Conservation (phyloP, 2,113 vertebrate genomes). For the human region DNA sequence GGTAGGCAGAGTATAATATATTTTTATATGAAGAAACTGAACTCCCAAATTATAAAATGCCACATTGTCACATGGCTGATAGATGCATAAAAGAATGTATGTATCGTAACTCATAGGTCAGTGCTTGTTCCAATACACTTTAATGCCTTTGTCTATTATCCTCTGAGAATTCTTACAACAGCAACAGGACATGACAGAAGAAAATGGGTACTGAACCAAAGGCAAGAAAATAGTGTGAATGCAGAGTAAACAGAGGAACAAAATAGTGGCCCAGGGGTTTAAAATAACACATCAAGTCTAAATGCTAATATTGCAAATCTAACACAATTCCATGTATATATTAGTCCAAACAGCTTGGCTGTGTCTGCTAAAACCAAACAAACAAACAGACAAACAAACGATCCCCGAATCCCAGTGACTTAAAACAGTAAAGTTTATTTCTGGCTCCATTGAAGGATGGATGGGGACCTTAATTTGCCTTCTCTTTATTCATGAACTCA, state of each 20-base stretch:
- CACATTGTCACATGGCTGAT: not conserved
- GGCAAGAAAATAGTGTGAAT: not conserved
- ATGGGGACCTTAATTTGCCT: not conserved
- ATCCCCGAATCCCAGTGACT: not conserved
- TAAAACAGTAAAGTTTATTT: constrained; percentile 48
- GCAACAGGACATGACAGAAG: not conserved
- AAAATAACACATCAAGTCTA: not conserved
- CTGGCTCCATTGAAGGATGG: not conserved
- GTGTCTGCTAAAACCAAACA: not conserved
- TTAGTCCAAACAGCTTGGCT: not conserved
- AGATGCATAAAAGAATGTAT: not conserved
- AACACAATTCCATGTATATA: not conserved
- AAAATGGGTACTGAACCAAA: not conserved
- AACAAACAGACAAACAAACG: not conserved
- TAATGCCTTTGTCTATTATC: not conserved
- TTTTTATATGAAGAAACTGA: not conserved
- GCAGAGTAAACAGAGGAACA: not conserved
- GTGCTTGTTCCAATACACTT: not conserved
- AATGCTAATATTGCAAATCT: not conserved
- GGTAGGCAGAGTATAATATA: not conserved
- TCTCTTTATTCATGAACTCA: constrained; percentile 14
- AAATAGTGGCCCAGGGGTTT: not conserved
- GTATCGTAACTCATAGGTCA: not conserved
- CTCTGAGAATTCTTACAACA: not conserved
- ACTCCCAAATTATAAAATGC: constrained; percentile 22